These are phyloP conservation scores for Neuroscelio doddi DNA, from an alignment of 2,888 invertebrate species.

Conservation along the genomic window DNA sequence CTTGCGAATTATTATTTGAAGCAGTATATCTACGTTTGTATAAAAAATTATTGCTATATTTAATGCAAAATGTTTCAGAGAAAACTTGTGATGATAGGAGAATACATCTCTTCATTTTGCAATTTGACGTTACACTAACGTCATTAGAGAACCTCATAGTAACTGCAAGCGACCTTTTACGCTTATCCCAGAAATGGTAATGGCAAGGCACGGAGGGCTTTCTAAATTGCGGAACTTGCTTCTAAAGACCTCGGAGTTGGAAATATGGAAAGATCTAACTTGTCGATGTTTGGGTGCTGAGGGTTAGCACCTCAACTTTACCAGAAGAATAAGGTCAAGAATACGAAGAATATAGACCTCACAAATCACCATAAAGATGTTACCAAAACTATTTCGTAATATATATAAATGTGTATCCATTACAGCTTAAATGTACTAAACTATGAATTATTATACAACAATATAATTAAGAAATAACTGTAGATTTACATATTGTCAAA, in stretches of 20 bases:
- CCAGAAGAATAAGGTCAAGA: constrained; percentile 3
- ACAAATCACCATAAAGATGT: constrained; percentile 49
- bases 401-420: neutral
- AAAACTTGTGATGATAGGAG: constrained; percentile 18
- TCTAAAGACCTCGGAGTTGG: constrained; percentile 33
- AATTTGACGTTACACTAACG: constrained; percentile 44
- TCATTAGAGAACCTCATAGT: constrained; percentile 38
- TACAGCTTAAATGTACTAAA: too few species aligned
- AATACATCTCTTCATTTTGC: constrained; percentile 34
- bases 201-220: constrained; percentile 43
- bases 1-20: too few species aligned
- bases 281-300: constrained; percentile 39
- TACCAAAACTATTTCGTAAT: constrained; percentile 49
- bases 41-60: too few species aligned
- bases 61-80: constrained; percentile 21
- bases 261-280: constrained; percentile 28
- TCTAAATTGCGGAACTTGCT: constrained; percentile 51
- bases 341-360: constrained; percentile 28
- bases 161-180: constrained; percentile 31
- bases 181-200: constrained; percentile 47
- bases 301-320: constrained; percentile 23
- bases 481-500: too few species aligned
- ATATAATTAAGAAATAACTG: too few species aligned
- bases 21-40: too few species aligned
- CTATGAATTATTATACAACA: too few species aligned